Base-by-base conservation (phyloP, 2,888 invertebrate genomes). In the Eupithecia centaureata region DNA sequence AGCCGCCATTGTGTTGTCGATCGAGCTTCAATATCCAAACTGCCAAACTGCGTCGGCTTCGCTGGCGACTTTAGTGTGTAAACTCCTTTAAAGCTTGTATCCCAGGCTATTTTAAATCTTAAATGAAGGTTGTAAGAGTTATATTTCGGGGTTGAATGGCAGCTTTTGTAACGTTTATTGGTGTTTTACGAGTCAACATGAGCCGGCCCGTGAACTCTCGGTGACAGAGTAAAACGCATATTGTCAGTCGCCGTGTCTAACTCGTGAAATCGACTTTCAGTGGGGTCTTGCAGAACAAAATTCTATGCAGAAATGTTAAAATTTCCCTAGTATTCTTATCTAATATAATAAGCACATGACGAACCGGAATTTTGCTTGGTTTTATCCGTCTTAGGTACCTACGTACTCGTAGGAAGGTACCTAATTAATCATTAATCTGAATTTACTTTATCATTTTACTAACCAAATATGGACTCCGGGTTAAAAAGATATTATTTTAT, bases 171-270 rank as follows among this genome's bases (percentile, higher is more conserved):
- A 77, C 76, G 77, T 78, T 79, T 81, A 82, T 77, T 80, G 80
- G 81, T 81, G 77, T 86, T 90, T 90, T 90, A 90, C 85, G 90
- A 87, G 87, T 82, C 82, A 82, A 82, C 80, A 80, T 82, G 79
- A 79, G 82, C 73, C 80, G 80, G 82, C 81, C 86, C 86, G 83
- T 88, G 90, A 87, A 86, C 87, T 82, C 79, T 82, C 82, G 80
- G 87, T 86, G 90, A 90, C 90, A 81, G 79, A 82, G 86, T 87
- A 86, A 89, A 88, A 83, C 79, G 79, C 79, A 86, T 88, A 91
- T 92, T 92, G 92, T 92, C 92, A 91, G 91, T 90, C 83, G 78
- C 82, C 91, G 91, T 92, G 83, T 82, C 92, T 89, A 92, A 92
- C 84, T 81, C 88, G 91, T 90, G 89, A 92, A 92, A 92, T 93